Base-by-base conservation (phyloP, 30 jellyfish, hydroid and myxozoan genomes). In the Sanderia malayensis region DNA sequence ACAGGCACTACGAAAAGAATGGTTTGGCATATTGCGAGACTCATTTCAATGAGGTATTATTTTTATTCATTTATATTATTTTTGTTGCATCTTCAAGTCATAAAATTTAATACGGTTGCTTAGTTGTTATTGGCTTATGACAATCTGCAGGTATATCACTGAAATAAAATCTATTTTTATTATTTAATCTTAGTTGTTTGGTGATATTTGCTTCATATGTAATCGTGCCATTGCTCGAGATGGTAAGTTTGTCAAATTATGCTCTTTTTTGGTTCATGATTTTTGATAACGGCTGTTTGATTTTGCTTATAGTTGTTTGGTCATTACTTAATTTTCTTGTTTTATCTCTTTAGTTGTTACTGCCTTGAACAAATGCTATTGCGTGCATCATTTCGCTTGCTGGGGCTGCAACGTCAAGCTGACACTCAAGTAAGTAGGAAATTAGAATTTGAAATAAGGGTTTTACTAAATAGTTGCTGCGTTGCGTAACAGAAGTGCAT, bases 1-100 rank as follows among this genome's bases (percentile, higher is more conserved):
- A 92, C 70, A 82, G 96, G 33, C 96, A 84, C 61, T 92, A 92
- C 71, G 99, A 92, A 47, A 85, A 74, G 82, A 92, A 92, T 59
- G 99, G 96, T 0, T 79, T 92, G 44, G 96, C 96, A 1, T 92
- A 92, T 69, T 92, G 99, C 47, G 99, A 92, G 65, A 81, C 94
- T 2, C 96, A 92, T 80, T 92, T 84, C 79, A 92, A 92, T 52
- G 95, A 92, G 95, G 98, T 91, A 71, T n/a, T 21, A n/a, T n/a
- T n/a, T n/a, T 28, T 68, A n/a, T n/a, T n/a, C n/a, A n/a, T n/a
- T n/a, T n/a, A n/a, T n/a, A n/a, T n/a, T n/a, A n/a, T n/a, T n/a
- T n/a, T n/a, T n/a, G n/a, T n/a, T n/a, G n/a, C n/a, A n/a, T n/a
- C n/a, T n/a, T n/a, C n/a, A n/a, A n/a, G n/a, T n/a, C n/a, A n/a